Evolutionary conservation across 2,113 vertebrate species (phyloP).

Genomic region (Cacatua alba): DNA sequence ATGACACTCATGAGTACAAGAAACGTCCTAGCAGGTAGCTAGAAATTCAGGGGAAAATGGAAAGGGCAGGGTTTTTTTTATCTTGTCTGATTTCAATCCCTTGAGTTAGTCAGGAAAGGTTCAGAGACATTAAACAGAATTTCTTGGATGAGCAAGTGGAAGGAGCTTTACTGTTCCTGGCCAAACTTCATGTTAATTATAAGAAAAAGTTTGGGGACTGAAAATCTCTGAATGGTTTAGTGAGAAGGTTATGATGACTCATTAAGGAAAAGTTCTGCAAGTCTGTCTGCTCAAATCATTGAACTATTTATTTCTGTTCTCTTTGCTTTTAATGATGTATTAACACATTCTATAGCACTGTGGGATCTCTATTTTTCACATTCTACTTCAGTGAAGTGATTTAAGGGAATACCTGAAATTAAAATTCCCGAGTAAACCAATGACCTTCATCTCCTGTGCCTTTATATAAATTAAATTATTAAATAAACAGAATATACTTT

Average conservation of each 20-base stretch:
- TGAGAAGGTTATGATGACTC: background rate
- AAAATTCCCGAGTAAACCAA: background rate
- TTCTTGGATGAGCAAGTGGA: background rate
- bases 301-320: background rate
- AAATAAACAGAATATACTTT: background rate
- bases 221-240: background rate
- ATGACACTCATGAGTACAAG: background rate
- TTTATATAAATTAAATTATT: background rate
- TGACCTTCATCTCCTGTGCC: background rate
- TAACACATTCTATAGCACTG: background rate
- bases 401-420: background rate
- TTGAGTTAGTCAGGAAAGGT: background rate
- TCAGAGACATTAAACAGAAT: slow-evolving; percentile 11
- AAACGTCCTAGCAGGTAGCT: background rate
- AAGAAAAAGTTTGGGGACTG: background rate
- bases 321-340: background rate
- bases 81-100: background rate
- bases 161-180: background rate
- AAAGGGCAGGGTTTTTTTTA: background rate
- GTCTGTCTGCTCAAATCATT: background rate
- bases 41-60: background rate
- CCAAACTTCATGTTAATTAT: slow-evolving; percentile 2
- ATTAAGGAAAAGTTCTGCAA: background rate
- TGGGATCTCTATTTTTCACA: background rate
- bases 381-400: background rate